A percentile compares a stretch with the other conserved stretches of the same genome.
Evolutionary conservation across 2,888 invertebrate genomes (phyloP).

Genomic region (Margaritifera margaritifera): DNA sequence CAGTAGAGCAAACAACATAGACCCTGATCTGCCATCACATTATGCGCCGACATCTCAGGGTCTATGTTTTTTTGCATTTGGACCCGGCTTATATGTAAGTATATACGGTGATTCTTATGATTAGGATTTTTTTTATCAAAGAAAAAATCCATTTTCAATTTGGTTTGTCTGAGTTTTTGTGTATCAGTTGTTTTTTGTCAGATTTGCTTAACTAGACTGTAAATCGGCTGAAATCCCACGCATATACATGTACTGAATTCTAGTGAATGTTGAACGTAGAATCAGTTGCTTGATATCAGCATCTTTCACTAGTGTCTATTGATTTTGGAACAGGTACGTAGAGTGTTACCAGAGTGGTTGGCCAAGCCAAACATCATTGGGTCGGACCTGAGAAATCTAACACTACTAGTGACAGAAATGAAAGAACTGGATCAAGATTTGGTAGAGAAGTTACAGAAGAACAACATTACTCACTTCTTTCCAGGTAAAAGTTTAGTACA

Average conservation of each 20-base stretch:
- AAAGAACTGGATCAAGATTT: slow-evolving; percentile 80
- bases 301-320: slow-evolving; percentile 1
- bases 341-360: slow-evolving; percentile 91
- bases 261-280: neutral
- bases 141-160: no score
- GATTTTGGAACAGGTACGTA: slow-evolving; percentile 76
- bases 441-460: slow-evolving; percentile 79
- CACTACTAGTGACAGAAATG: slow-evolving; percentile 76
- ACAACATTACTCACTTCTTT: slow-evolving; percentile 85
- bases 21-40: no score
- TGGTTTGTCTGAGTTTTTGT: no score
- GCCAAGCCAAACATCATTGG: slow-evolving; percentile 85
- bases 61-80: no score
- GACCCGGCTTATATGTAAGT: no score
- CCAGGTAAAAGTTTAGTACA: slow-evolving; percentile 75
- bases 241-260: neutral
- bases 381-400: slow-evolving; percentile 79
- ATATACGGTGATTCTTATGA: no score
- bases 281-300: neutral
- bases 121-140: no score
- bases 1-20: no score
- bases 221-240: no score
- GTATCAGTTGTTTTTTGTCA: no score
- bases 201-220: no score
- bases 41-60: no score